Base-by-base conservation (phyloP, 2,888 invertebrate species). In the Morpho deidamia region DNA sequence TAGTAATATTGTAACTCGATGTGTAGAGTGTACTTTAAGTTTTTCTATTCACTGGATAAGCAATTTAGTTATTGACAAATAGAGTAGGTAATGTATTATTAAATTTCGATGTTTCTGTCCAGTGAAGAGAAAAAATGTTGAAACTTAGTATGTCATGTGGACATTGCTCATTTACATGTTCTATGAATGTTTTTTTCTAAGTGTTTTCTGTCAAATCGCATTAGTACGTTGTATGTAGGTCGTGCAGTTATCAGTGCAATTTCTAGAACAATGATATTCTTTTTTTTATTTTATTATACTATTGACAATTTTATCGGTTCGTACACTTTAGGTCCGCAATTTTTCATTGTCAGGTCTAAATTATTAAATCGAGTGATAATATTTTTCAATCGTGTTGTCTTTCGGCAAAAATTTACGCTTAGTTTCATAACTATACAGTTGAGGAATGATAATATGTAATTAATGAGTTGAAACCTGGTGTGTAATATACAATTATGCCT, bases 341-440 rank as follows among this genome's bases (percentile, higher is more conserved):
- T n/a, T 59, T 47, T 47, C 60, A 58, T 53, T 60, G 52, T 61
- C 55, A 50, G 47, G 49, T 51, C 49, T 51, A 32, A 47, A 49
- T 42, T 58, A 56, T 65, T 64, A 64, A 70, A 64, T 63, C 62
- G 63, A 73, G 68, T 74, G 58, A 54, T 66, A 62, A 77, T 82
- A 83, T 83, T 80, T 83, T 83, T 76, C 78, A 69, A 68, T 69
- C 78, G 70, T 58, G 70, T 64, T 74, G 73, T 71, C 71, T 68
- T 70, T 72, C 70, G 69, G 70, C 70, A 67, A 66, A 23, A 63
- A 68, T 67, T 58, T 72, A 74, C 70, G 76, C 71, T 75, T 78
- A 74, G 71, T 72, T 72, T 70, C 66, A 70, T 76, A 53, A 61
- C 63, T 84, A 76, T 81, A 79, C 81, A 82, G 81, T 82, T 60